Conservation (phyloP, 2,888 invertebrate species). For the Erpobdella octoculata region DNA sequence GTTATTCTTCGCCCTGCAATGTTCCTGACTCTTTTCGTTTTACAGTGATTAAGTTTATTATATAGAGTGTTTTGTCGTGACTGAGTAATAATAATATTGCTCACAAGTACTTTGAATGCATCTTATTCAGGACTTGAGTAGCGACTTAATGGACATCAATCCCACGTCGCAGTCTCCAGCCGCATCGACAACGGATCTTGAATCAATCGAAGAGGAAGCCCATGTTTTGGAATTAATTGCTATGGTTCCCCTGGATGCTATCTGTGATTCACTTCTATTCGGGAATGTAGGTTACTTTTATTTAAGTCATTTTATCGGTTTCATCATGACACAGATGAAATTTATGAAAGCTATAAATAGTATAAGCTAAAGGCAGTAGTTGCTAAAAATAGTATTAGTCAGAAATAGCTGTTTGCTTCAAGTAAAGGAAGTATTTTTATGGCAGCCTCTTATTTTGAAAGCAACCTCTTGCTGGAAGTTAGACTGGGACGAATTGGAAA, state of each 20-base stretch:
- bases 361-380: background rate
- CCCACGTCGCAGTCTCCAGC: too few species aligned
- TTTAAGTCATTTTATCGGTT: background rate
- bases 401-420: too few species aligned
- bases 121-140: background rate
- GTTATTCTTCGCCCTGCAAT: background rate
- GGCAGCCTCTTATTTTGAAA: conserved; percentile 45
- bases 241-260: conserved; percentile 37
- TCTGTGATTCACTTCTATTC: conserved; percentile 47
- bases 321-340: background rate
- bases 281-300: conserved; percentile 44
- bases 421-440: too few species aligned
- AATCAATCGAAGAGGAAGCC: background rate
- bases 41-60: background rate
- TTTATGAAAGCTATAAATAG: background rate
- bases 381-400: background rate
- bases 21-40: background rate
- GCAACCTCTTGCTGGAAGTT: conserved; percentile 50
- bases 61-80: background rate
- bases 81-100: background rate
- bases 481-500: conserved; percentile 50
- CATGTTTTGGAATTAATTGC: background rate
- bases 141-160: background rate
- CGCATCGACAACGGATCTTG: too few species aligned
- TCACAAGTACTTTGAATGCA: background rate